Conservation (phyloP, 2,888 invertebrate genomes). For the Resseliella maxima region DNA sequence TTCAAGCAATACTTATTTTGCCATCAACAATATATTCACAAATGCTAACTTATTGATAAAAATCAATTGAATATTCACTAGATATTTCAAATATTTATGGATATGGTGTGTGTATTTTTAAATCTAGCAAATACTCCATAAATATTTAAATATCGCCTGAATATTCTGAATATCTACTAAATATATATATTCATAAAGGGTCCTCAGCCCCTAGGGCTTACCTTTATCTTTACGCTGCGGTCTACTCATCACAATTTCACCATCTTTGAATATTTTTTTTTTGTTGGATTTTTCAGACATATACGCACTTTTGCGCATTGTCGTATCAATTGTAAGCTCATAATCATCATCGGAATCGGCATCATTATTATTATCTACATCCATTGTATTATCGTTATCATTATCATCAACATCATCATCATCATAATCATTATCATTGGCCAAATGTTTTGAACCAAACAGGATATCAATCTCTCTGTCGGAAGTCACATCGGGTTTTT, state of each 20-base stretch:
- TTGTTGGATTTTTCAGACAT: constrained; percentile 84
- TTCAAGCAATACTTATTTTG: too few species aligned
- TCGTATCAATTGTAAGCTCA: constrained; percentile 63
- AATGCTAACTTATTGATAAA: too few species aligned
- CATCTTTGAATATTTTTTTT: constrained; percentile 77
- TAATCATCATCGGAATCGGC: constrained; percentile 63
- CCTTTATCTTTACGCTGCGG: constrained; percentile 84
- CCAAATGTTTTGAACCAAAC: constrained; percentile 56
- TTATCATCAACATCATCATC: constrained; percentile 62
- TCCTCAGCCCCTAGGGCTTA: too few species aligned
- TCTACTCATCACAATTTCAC: constrained; percentile 74
- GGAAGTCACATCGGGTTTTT: constrained; percentile 59
- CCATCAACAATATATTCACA: too few species aligned
- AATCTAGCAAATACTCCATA: too few species aligned
- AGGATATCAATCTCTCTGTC: constrained; percentile 59
- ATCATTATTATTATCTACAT: constrained; percentile 60
- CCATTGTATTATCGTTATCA: constrained; percentile 60
- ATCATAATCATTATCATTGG: constrained; percentile 61
- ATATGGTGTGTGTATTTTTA: too few species aligned
- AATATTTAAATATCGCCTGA: too few species aligned
- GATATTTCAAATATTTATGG: too few species aligned
- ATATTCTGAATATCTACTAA: too few species aligned
- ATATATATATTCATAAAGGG: too few species aligned
- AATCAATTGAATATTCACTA: too few species aligned
- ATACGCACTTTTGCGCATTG: constrained; percentile 71